Conservation (phyloP, 2,888 invertebrate genomes). For the Heliconius charithonia region DNA sequence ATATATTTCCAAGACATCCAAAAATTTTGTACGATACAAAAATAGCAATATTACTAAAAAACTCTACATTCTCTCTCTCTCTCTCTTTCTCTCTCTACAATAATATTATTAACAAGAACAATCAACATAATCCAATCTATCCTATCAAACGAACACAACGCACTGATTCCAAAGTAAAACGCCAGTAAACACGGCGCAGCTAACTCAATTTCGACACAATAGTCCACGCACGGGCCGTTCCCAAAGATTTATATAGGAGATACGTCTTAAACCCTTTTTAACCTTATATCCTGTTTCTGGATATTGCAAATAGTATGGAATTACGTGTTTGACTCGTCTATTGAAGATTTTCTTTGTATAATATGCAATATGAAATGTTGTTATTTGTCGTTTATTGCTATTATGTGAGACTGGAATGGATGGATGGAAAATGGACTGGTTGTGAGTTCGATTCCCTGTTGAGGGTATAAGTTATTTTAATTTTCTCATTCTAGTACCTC, state of each 20-base stretch:
- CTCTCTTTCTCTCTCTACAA: background rate
- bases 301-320: conserved; percentile 19
- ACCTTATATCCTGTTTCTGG: conserved; percentile 47
- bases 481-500: background rate
- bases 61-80: background rate
- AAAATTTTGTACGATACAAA: background rate
- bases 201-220: conserved; percentile 48
- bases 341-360: background rate
- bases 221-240: conserved; percentile 59
- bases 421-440: too few relatives aligned
- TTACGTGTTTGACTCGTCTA: conserved; percentile 8
- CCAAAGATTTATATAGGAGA: conserved; percentile 57
- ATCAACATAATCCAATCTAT: background rate
- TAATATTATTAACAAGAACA: background rate
- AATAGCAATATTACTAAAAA: background rate
- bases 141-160: background rate
- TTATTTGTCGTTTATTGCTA: background rate
- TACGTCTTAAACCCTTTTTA: conserved; percentile 64
- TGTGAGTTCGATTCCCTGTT: background rate
- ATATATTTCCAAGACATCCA: too few relatives aligned
- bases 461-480: background rate
- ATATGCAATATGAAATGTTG: background rate
- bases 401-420: too few relatives aligned
- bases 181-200: conserved; percentile 46
- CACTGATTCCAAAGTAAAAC: conserved; percentile 33